Percentiles rank a stretch among this genome's conserved stretches.
These are phyloP conservation scores for Valencia hispanica DNA, from an alignment of 2,797 vertebrate species.

Conservation along the genomic window DNA sequence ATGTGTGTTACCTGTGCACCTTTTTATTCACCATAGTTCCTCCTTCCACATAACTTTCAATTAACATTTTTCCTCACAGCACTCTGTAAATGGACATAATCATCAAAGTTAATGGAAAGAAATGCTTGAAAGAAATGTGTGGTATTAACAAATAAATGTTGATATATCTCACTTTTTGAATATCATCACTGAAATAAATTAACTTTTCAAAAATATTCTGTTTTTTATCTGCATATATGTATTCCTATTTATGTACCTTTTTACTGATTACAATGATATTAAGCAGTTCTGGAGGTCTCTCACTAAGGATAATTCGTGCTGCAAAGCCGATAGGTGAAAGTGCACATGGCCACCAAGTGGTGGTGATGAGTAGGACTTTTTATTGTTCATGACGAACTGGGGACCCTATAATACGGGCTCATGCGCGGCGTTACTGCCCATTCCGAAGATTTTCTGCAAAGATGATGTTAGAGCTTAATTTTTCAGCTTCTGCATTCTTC, in stretches of 20 bases:
- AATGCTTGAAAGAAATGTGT: not conserved
- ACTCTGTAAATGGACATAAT: not conserved
- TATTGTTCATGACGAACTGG: constrained; percentile 14
- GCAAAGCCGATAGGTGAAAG: constrained; percentile 17
- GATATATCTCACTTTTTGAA: not conserved
- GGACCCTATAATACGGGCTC: constrained; percentile 58
- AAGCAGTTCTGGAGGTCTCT: not conserved
- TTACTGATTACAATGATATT: not conserved
- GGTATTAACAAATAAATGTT: not conserved
- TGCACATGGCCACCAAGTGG: constrained; percentile 72
- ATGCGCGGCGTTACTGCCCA: constrained; percentile 40
- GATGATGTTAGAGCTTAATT: constrained; percentile 43
- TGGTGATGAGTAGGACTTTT: constrained; percentile 18
- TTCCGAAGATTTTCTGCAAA: constrained; percentile 34
- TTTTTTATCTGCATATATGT: not conserved
- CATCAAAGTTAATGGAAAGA: not conserved
- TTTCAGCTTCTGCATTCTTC: constrained; percentile 16
- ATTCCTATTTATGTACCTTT: not conserved
- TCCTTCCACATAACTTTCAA: constrained; percentile 2
- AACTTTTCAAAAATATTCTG: not conserved
- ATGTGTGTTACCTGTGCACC: not conserved
- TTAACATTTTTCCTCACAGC: not conserved
- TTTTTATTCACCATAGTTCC: not conserved
- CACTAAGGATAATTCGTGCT: not conserved
- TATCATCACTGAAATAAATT: not conserved